Conservation (phyloP, 2,113 vertebrate genomes). For the Bufo bufo region DNA sequence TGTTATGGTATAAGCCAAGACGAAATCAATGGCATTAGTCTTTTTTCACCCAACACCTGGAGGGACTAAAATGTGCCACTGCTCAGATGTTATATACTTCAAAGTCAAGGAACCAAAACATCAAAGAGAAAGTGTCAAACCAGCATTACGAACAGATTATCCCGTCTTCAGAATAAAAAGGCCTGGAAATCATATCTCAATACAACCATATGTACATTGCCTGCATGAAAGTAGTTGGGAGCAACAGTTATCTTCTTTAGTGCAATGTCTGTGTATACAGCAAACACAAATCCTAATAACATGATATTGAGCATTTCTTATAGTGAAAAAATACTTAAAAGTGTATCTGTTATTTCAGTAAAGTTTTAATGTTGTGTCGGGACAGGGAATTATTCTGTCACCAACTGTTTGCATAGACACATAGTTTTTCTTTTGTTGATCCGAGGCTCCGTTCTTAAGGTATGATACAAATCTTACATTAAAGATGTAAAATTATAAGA, state of each 20-base stretch:
- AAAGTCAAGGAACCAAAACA: slow-evolving; percentile 44
- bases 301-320: not conserved
- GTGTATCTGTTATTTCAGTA: too few relatives aligned
- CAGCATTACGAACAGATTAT: slow-evolving; percentile 30
- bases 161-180: not conserved
- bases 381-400: too few relatives aligned
- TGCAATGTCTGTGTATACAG: not conserved
- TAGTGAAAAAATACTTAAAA: too few relatives aligned
- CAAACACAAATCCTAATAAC: not conserved
- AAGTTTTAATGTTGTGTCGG: too few relatives aligned
- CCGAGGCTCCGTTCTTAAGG: too few relatives aligned
- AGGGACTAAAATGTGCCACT: slow-evolving; percentile 36
- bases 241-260: not conserved
- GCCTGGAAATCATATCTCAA: slow-evolving; percentile 19
- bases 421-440: too few relatives aligned
- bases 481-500: too few relatives aligned
- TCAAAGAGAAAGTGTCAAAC: slow-evolving; percentile 25
- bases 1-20: slow-evolving; percentile 23
- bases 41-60: not conserved
- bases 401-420: too few relatives aligned
- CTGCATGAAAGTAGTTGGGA: not conserved
- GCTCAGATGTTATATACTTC: slow-evolving; percentile 22
- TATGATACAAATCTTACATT: too few relatives aligned
- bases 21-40: slow-evolving; percentile 40
- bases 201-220: not conserved